These are phyloP conservation scores for Celastrina argiolus DNA, from an alignment of 2,888 invertebrate genomes.

Conservation along the genomic window DNA sequence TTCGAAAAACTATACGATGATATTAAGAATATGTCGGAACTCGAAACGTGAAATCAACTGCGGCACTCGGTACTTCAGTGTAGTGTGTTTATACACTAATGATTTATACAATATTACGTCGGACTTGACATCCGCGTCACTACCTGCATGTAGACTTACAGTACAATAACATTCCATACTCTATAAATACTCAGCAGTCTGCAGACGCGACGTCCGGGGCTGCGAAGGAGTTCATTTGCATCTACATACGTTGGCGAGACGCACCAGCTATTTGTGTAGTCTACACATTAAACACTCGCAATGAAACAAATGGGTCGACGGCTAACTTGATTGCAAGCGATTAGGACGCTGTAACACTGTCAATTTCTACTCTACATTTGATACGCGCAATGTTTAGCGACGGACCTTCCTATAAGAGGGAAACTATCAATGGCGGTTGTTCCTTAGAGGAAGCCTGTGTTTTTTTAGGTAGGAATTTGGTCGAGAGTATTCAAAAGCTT, in stretches of 20 bases:
- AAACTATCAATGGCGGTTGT: too few species aligned
- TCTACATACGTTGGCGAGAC: slow-evolving; percentile 44
- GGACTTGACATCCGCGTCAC: slow-evolving; percentile 13
- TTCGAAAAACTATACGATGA: too few species aligned
- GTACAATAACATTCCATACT: slow-evolving; percentile 64
- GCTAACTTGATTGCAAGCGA: background rate
- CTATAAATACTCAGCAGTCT: slow-evolving; percentile 62
- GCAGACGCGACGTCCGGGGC: slow-evolving; percentile 43
- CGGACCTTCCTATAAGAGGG: too few species aligned
- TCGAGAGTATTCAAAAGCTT: too few species aligned
- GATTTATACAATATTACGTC: background rate
- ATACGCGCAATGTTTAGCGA: background rate
- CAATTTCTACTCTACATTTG: background rate
- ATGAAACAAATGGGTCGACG: background rate
- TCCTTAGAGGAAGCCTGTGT: too few species aligned
- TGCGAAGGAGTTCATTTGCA: slow-evolving; percentile 63
- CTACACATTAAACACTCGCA: background rate
- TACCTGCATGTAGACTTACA: slow-evolving; percentile 38
- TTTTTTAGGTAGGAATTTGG: too few species aligned
- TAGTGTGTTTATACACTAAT: too few species aligned
- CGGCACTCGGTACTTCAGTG: too few species aligned
- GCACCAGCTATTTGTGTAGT: slow-evolving; percentile 24
- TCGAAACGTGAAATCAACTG: too few species aligned
- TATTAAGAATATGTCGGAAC: too few species aligned
- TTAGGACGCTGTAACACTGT: background rate